Percentiles rank a stretch among this genome's conserved stretches.
Evolutionary conservation across 1,140 invertebrate species (phyloP).

Genomic region (Chironomus striatipennis): DNA sequence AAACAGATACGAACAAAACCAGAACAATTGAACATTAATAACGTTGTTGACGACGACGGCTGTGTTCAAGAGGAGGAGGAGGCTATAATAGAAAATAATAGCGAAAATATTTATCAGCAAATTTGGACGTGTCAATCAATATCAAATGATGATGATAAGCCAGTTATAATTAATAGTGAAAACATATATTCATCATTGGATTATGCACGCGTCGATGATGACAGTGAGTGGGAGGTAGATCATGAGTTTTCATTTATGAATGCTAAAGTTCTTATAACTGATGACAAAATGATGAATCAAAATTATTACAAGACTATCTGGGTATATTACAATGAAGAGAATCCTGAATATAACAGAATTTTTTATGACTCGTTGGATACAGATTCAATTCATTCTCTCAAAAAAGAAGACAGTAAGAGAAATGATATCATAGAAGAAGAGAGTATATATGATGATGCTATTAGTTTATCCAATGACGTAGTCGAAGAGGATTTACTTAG

Average conservation of each 20-base stretch:
- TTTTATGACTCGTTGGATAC: neutral
- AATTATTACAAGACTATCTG: neutral
- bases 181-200: neutral
- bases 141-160: neutral
- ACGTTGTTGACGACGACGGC: no score
- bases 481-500: no score
- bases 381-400: no score
- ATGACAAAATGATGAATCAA: neutral
- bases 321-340: neutral
- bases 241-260: neutral
- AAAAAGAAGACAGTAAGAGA: no score
- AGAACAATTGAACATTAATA: neutral
- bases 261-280: neutral
- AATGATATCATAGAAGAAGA: no score
- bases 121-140: constrained; percentile 13
- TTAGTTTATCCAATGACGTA: no score
- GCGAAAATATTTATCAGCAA: constrained; percentile 15
- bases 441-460: no score
- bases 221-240: constrained; percentile 5
- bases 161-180: neutral
- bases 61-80: no score
- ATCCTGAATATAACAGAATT: neutral
- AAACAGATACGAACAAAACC: neutral
- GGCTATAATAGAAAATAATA: neutral
- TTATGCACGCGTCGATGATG: neutral